Conservation (phyloP, 2,888 invertebrate species). For the Chrysopilus asiliformis region DNA sequence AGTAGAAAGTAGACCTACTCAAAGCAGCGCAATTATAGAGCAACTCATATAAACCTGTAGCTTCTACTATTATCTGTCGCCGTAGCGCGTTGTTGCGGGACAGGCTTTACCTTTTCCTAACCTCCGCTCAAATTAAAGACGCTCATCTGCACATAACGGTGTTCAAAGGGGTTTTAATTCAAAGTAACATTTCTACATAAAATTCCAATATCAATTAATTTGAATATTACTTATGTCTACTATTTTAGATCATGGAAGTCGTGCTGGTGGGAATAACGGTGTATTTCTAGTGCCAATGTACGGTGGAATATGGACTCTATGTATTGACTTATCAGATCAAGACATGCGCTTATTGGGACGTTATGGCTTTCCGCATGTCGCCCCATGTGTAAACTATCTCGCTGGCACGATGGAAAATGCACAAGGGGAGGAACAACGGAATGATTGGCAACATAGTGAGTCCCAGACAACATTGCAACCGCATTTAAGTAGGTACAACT, state of each 20-base stretch:
- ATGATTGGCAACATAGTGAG: slow-evolving; percentile 71
- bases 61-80: no score
- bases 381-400: slow-evolving; percentile 68
- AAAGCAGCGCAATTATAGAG: no score
- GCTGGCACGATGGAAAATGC: slow-evolving; percentile 51
- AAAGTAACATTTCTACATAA: no score
- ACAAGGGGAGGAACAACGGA: slow-evolving; percentile 54
- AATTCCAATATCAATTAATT: not conserved
- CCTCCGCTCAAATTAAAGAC: no score
- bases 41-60: no score
- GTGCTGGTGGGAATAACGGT: no score
- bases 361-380: slow-evolving; percentile 48
- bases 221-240: not conserved
- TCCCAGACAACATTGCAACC: slow-evolving; percentile 37
- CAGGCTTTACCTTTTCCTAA: no score
- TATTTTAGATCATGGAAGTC: slow-evolving; percentile 35
- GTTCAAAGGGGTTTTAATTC: no score
- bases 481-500: slow-evolving; percentile 32
- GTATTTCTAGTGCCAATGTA: slow-evolving; percentile 76
- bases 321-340: slow-evolving; percentile 65
- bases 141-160: no score
- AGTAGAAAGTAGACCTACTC: no score
- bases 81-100: no score
- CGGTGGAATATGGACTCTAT: slow-evolving; percentile 84
- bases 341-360: slow-evolving; percentile 53